A percentile compares a stretch with the other conserved stretches of the same genome.
Conservation (phyloP, 2,888 invertebrate genomes). For the Plutella xylostella region DNA sequence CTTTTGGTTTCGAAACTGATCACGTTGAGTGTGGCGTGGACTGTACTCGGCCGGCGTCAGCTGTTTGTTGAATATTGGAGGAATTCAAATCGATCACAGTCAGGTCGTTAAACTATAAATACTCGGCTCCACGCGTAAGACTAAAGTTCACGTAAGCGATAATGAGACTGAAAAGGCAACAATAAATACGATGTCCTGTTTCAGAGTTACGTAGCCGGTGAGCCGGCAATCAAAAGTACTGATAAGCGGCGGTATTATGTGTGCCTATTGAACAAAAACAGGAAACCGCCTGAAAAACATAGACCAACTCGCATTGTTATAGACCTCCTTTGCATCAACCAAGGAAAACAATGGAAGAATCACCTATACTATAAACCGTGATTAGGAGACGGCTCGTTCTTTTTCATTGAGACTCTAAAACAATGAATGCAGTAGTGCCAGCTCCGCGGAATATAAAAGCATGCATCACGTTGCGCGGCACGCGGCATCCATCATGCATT, state of each 20-base stretch:
- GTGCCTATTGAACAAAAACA: conserved; percentile 33
- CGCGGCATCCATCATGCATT: too few species aligned
- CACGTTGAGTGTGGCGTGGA: conserved; percentile 34
- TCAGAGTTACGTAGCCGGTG: too few species aligned
- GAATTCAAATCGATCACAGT: too few species aligned
- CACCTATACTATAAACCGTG: conserved; percentile 38
- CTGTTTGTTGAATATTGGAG: too few species aligned
- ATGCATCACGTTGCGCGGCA: too few species aligned
- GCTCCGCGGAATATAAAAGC: too few species aligned
- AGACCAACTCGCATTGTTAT: conserved; percentile 35
- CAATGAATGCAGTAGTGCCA: conserved; percentile 31
- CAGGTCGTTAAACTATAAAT: too few species aligned
- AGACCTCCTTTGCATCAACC: conserved; percentile 31
- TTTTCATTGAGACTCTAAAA: conserved; percentile 45
- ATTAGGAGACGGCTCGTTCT: conserved; percentile 19
- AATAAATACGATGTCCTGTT: too few species aligned
- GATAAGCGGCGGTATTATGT: conserved; percentile 13
- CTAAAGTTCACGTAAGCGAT: too few species aligned
- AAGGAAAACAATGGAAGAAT: conserved; percentile 54
- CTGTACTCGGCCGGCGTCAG: too few species aligned
- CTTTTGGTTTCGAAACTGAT: conserved; percentile 31
- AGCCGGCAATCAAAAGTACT: not conserved
- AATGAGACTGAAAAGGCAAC: too few species aligned
- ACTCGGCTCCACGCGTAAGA: too few species aligned
- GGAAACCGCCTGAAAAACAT: conserved; percentile 48